Conservation (phyloP, 2,113 vertebrate species). For the Varanus komodoensis region DNA sequence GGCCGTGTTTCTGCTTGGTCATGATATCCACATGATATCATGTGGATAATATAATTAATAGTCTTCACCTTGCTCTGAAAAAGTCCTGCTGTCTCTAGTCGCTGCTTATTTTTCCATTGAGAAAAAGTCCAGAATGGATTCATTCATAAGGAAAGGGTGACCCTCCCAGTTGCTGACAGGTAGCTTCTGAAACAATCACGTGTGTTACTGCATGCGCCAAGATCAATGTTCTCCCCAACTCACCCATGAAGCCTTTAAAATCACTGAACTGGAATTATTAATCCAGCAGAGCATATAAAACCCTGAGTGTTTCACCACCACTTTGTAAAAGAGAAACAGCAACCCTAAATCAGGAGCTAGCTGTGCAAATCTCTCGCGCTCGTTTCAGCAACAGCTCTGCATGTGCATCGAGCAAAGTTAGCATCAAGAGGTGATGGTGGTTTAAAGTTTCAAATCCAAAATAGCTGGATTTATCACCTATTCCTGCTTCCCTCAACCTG, state of each 20-base stretch:
- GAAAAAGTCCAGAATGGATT: slow-evolving; percentile 16
- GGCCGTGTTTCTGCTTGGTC: slow-evolving; percentile 26
- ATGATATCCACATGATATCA: slow-evolving; percentile 31
- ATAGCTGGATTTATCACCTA: neutral
- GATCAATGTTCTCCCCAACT: slow-evolving; percentile 7
- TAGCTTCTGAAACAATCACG: slow-evolving; percentile 3
- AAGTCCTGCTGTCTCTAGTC: slow-evolving; percentile 1
- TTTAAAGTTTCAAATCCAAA: neutral
- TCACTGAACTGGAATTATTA: neutral
- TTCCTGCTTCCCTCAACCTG: too few relatives aligned
- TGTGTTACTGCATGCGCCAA: neutral
- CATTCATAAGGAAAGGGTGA: slow-evolving; percentile 32
- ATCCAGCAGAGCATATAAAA: neutral
- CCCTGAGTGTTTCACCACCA: neutral
- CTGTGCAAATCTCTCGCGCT: neutral
- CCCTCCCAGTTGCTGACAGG: slow-evolving; percentile 35
- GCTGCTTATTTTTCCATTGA: neutral
- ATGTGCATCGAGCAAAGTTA: neutral
- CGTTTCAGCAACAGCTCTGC: neutral
- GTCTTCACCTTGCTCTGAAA: slow-evolving; percentile 9
- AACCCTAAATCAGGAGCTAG: neutral
- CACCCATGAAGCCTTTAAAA: neutral
- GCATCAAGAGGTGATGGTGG: too few relatives aligned
- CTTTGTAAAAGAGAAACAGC: neutral
- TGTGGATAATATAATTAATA: slow-evolving; percentile 12